Base-by-base conservation (phyloP, 2,797 vertebrate genomes). In the Pseudocheirus occidentalis region DNA sequence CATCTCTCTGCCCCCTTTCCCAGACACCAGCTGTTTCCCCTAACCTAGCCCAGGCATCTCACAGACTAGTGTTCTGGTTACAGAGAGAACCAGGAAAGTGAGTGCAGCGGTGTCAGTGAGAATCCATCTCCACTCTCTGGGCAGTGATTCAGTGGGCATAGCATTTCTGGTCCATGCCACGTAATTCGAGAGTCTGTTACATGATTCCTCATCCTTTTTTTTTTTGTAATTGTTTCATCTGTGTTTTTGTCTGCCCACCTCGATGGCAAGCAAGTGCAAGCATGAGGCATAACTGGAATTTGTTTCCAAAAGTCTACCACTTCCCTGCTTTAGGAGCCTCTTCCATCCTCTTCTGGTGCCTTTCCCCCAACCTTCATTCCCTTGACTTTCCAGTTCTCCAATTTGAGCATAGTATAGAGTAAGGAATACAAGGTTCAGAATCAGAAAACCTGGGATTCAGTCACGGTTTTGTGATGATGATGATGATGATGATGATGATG, bases 41-140 rank as follows among this genome's bases (percentile, higher is more conserved):
- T 57, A 0, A 28, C 34, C 13, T 87, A 52, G 13, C 28, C 54
- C 18, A 87, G 46, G 6, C n/a, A 50, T 87, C 31, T 58, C 73
- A 81, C 3, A 46, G 7, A 46, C 3, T 1, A 27, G 0, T 46
- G 73, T 81, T 81, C 40, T 46, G 40, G 12, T 46, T 10, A 81
- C 18, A 81, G n/a, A n/a, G 21, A 46, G 73, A 46, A 9, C 21
- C 18, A 81, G 56, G 46, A 94, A 34, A 93, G 24, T 46, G 21
- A 5, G 24, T 90, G 21, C 9, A 92, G 90, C 0, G 46, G 52
- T 31, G 91, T 11, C 12, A 55, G 46, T 56, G 5, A 34, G 81
- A 91, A 93, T 94, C 95, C 56, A n/a, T 92, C 21, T 94, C 28
- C 46, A 46, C 0, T 94, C 50, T 55, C 87, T 62, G 91, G 66